Evolutionary conservation across 2,888 invertebrate genomes (phyloP).

Genomic region (Caenorhabditis sinica): DNA sequence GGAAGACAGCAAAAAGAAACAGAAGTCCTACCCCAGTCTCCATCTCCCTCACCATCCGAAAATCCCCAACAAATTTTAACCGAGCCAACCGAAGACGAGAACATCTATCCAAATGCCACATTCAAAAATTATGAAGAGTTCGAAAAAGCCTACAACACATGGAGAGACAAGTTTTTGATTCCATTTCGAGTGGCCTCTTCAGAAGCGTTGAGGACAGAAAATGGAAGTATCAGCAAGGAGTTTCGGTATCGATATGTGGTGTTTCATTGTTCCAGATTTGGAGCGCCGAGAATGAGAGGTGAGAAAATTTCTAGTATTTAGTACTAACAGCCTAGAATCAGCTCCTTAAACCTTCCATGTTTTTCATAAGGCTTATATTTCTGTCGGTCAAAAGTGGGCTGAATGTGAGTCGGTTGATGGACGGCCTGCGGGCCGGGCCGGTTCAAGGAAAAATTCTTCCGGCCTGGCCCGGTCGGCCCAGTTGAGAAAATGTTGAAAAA

Average conservation of each 20-base stretch:
- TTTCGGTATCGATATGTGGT: conserved; percentile 82
- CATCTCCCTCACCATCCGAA: too few relatives aligned
- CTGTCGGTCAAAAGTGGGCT: too few relatives aligned
- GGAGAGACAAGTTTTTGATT: conserved; percentile 77
- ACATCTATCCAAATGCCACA: conserved; percentile 60
- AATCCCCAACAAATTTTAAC: too few relatives aligned
- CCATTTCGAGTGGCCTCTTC: conserved; percentile 82
- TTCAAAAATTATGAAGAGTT: conserved; percentile 76
- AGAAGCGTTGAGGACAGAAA: conserved; percentile 74
- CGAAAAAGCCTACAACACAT: conserved; percentile 75
- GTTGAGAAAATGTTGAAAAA: too few relatives aligned
- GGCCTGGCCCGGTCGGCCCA: too few relatives aligned
- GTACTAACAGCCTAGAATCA: too few relatives aligned
- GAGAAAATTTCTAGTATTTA: too few relatives aligned
- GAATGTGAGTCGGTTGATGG: too few relatives aligned
- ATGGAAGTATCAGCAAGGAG: conserved; percentile 63
- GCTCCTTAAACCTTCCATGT: too few relatives aligned
- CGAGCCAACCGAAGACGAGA: conserved; percentile 24
- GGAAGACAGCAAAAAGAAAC: neutral
- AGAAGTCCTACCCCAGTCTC: neutral
- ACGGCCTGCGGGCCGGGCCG: too few relatives aligned
- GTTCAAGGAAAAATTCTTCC: too few relatives aligned
- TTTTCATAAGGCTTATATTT: too few relatives aligned
- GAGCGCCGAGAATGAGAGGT: conserved; percentile 82
- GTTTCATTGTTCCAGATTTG: conserved; percentile 82